Percentiles rank a stretch among this genome's conserved stretches.
These are phyloP conservation scores for Erebia palarica DNA, from an alignment of 2,888 invertebrate genomes.

Conservation along the genomic window DNA sequence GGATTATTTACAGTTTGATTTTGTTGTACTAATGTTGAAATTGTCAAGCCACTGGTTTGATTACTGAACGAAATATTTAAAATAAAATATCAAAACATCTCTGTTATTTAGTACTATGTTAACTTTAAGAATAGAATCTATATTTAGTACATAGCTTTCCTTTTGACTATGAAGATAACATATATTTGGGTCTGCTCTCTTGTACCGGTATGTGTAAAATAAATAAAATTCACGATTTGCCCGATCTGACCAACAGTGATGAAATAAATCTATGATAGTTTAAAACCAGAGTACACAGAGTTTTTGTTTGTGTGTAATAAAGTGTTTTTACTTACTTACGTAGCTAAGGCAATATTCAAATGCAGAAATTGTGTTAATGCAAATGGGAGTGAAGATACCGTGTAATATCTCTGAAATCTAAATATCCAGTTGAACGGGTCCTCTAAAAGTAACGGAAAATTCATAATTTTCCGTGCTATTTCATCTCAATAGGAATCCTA, in stretches of 20 bases:
- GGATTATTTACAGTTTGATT: slow-evolving; percentile 76
- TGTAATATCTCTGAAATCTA: slow-evolving; percentile 64
- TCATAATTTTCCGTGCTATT: slow-evolving; percentile 80
- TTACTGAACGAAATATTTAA: slow-evolving; percentile 22
- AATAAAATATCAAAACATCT: slow-evolving; percentile 9
- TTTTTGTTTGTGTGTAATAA: too few species aligned
- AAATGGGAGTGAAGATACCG: slow-evolving; percentile 56
- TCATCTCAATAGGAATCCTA: slow-evolving; percentile 53
- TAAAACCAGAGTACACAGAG: too few species aligned
- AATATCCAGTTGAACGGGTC: slow-evolving; percentile 62
- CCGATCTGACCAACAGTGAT: too few species aligned
- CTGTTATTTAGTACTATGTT: background rate
- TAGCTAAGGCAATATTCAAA: too few species aligned
- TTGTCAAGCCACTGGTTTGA: slow-evolving; percentile 47
- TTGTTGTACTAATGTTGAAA: slow-evolving; percentile 68
- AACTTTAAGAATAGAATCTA: background rate
- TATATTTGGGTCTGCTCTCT: background rate
- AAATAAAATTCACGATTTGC: too few species aligned
- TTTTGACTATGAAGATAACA: background rate
- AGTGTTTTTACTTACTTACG: too few species aligned
- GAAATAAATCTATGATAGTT: too few species aligned
- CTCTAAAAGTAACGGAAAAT: slow-evolving; percentile 74
- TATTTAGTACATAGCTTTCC: background rate
- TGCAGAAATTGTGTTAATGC: background rate
- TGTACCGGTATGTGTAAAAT: too few species aligned